Evolutionary conservation across 2,888 invertebrate species (phyloP), one percentile per base, ranked within the genome.

Genomic region (Strigamia crassipes): DNA sequence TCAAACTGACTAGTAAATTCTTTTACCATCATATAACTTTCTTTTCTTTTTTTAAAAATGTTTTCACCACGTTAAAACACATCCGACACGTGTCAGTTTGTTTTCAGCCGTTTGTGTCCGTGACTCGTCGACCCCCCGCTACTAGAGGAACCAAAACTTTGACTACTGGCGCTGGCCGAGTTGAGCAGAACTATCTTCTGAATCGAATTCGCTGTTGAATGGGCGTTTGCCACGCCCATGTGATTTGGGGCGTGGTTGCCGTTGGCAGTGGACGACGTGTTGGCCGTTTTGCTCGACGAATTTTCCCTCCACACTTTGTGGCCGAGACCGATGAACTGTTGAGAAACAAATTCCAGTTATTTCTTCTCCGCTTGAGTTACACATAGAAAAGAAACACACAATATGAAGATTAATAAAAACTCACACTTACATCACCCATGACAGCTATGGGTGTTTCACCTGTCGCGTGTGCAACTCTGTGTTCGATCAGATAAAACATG

Each of bases 401-500:
- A 27, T 38, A 38, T 73, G 15, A 73, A 73, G 18, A 73, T 73
- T 73, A 73, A 73, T 42, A 79, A 23, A 61, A 61, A 61, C 61
- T 61, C 61, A 61, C 61, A 61, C 84, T 84, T 82, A 86, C 86
- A 84, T 89, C 89, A 80, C 89, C 89, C 93, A 98, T 96, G 84
- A 98, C 97, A 85, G 97, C 96, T 87, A 99, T 97, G 83, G 97
- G 96, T 85, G 97, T 96, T 87, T 94, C 94, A 84, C 93, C 93
- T 82, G 93, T 94, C 81, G 96, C 96, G 87, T 93, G 92, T 66
- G 99, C 97, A 42, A 99, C 97, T 89, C 96, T 94, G 86, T 97
- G 96, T 89, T 99, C 99, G 86, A 99, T 95, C 86, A 99, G 91
- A 89, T 96, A 99, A 90, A 97, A 97, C 94, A 99, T 98, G 89